A percentile compares a stretch with the other conserved stretches of the same genome.
Conservation (phyloP, 2,797 vertebrate species). For the Monodelphis domestica region DNA sequence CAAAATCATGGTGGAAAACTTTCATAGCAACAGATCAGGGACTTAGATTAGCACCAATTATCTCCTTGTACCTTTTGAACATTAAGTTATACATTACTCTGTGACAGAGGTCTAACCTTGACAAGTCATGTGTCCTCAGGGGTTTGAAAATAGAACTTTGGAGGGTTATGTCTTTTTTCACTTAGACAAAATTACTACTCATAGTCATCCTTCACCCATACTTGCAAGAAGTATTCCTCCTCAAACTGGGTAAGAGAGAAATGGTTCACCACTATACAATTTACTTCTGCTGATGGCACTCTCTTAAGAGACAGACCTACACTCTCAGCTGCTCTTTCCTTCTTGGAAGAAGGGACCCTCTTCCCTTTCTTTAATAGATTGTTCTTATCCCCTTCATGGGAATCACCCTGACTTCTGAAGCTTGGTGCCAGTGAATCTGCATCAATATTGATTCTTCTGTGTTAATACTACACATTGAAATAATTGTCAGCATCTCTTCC, state of each 20-base stretch:
- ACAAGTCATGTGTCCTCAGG: background rate
- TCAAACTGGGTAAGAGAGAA: background rate
- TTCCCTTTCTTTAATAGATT: background rate
- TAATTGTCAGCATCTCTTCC: background rate
- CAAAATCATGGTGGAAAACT: background rate
- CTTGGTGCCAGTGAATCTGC: background rate
- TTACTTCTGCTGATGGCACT: background rate
- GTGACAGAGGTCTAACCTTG: background rate
- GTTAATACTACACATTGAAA: background rate
- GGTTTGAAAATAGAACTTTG: background rate
- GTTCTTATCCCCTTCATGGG: background rate
- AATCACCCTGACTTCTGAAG: background rate
- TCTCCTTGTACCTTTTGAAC: background rate
- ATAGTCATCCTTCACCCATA: background rate
- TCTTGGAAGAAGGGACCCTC: background rate
- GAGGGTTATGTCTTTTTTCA: background rate
- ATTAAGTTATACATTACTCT: background rate
- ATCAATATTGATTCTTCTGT: background rate
- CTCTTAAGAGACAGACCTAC: background rate
- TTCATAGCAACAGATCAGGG: background rate
- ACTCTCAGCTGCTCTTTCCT: background rate
- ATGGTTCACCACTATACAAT: background rate
- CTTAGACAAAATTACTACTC: background rate
- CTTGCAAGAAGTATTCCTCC: background rate
- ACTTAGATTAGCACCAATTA: background rate